A percentile compares a stretch with the other conserved stretches of the same genome.
Conservation (phyloP, 1,140 invertebrate species). For the Sminthurinus signatus region DNA sequence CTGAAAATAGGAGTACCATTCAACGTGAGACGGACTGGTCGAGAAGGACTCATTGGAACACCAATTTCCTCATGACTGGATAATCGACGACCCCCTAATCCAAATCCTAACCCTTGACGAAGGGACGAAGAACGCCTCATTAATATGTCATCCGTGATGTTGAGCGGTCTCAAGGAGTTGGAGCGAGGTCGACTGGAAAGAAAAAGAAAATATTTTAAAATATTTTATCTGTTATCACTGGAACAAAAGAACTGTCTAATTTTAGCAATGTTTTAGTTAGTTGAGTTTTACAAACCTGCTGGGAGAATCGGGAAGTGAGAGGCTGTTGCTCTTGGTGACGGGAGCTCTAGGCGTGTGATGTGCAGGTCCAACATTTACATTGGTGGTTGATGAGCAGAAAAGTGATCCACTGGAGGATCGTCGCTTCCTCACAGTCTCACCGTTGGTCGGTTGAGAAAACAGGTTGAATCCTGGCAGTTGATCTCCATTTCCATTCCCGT, state of each 20-base stretch:
- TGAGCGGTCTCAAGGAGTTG: slow-evolving; percentile 71
- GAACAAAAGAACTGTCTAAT: no score
- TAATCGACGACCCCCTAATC: slow-evolving; percentile 11
- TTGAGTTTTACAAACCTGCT: slow-evolving; percentile 38
- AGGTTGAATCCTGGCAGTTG: slow-evolving; percentile 36
- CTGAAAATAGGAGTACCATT: no score
- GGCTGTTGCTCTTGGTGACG: slow-evolving; percentile 66
- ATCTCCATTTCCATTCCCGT: slow-evolving; percentile 44
- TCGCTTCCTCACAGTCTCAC: slow-evolving; percentile 48
- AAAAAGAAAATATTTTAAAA: no score
- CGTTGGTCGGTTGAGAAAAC: slow-evolving; percentile 33
- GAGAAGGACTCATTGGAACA: slow-evolving; percentile 47
- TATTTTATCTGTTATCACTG: no score
- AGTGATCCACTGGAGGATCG: slow-evolving; percentile 47
- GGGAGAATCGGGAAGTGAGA: slow-evolving; percentile 79
- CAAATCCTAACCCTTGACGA: slow-evolving; percentile 59
- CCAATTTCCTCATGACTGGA: slow-evolving; percentile 37
- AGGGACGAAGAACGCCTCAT: slow-evolving; percentile 74
- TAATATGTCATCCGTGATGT: slow-evolving; percentile 63
- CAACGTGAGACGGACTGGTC: slow-evolving; percentile 63
- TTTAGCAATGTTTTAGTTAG: no score
- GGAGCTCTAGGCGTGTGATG: slow-evolving; percentile 30
- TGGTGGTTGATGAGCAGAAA: slow-evolving; percentile 49
- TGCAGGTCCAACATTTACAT: background rate
- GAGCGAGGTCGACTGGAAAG: slow-evolving; percentile 59